Percentiles rank a stretch among this genome's conserved stretches.
Evolutionary conservation across 2,888 invertebrate genomes (phyloP).

Genomic region (Agrenia bidenticulata): DNA sequence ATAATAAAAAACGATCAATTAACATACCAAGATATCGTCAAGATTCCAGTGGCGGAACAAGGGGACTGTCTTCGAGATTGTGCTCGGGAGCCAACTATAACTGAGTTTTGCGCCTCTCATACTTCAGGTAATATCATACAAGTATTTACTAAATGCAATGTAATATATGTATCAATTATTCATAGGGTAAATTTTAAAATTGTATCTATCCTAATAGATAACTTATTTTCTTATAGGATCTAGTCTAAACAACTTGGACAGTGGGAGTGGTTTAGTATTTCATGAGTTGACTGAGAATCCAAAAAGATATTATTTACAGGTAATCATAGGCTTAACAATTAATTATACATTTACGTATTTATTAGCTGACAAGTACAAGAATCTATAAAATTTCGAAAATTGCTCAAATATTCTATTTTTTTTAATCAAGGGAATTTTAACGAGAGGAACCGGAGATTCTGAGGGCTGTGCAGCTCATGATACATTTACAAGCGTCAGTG

Average conservation of each 20-base stretch:
- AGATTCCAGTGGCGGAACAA: slow-evolving; percentile 32
- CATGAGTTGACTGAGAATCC: slow-evolving; percentile 34
- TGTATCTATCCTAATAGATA: slow-evolving; percentile 2
- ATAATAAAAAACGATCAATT: slow-evolving; percentile 39
- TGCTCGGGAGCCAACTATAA: slow-evolving; percentile 38
- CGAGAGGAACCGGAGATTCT: slow-evolving; percentile 34
- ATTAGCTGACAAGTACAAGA: not conserved
- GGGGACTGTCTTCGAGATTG: slow-evolving; percentile 38
- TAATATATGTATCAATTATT: not conserved
- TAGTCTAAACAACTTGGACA: slow-evolving; percentile 31
- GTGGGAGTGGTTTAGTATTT: slow-evolving; percentile 44
- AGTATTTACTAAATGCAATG: not conserved
- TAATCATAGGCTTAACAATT: slow-evolving; percentile 10
- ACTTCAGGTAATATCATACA: slow-evolving; percentile 12
- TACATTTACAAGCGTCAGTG: slow-evolving; percentile 39
- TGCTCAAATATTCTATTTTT: not conserved
- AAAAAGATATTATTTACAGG: slow-evolving; percentile 41
- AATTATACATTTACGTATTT: not conserved
- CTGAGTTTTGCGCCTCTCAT: slow-evolving; percentile 41
- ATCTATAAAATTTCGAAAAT: not conserved
- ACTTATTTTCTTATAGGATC: slow-evolving; percentile 10
- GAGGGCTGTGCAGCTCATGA: slow-evolving; percentile 37
- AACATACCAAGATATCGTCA: slow-evolving; percentile 37
- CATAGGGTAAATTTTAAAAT: not conserved
- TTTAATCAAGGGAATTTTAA: slow-evolving; percentile 39